phyloP scores from a whole-genome alignment of 2,113 vertebrate species.

The Mus musculus region GRCm39 chr16:90581001-90581500 shows the following conservation, averaged over 20 bases:
- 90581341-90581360: not conserved
- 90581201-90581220: too few species aligned
- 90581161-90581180: not conserved
- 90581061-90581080: not conserved
- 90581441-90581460: not conserved
- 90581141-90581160: not conserved
- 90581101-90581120: rapidly evolving
- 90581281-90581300: not conserved
- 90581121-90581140: not conserved
- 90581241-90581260: too few species aligned
- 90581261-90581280: not conserved
- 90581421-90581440: not conserved
- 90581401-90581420: not conserved
- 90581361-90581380: not conserved
- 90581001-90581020: not conserved
- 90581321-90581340: not conserved
- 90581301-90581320: not conserved
- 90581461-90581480: not conserved
- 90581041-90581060: not conserved
- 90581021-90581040: rapidly evolving
- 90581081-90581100: not conserved
- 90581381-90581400: not conserved
- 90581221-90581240: too few species aligned
- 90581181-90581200: rapidly evolving
- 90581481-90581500: not conserved